A percentile compares a stretch with the other conserved stretches of the same genome.
phyloP scores from a whole-genome alignment of 2,797 vertebrate species.

The Anniella stebbinsi region DNA sequence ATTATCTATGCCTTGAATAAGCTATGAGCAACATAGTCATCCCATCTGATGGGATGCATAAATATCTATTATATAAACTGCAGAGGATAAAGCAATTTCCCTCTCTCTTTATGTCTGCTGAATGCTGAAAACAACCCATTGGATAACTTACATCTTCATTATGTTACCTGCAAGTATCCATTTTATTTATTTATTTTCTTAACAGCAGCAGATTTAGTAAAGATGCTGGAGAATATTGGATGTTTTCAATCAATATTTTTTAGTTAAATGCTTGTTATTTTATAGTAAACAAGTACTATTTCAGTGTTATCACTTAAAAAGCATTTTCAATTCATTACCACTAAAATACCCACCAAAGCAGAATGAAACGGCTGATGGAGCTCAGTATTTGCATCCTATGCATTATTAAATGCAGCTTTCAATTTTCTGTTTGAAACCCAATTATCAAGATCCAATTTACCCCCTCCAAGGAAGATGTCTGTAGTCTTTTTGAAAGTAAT shows the following conservation, averaged over 20 bases:
- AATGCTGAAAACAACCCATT: conserved; percentile 26
- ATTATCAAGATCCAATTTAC: conserved; percentile 74
- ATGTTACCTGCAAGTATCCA: conserved; percentile 33
- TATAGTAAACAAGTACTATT: conserved; percentile 17
- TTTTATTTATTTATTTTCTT: conserved; percentile 7
- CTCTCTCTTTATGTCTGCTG: conserved; percentile 10
- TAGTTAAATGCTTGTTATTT: background rate
- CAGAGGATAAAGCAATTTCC: conserved; percentile 39
- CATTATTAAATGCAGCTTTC: conserved; percentile 66
- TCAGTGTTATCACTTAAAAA: conserved; percentile 18
- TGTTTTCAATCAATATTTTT: background rate
- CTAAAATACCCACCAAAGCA: conserved; percentile 25
- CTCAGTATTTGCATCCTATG: conserved; percentile 53
- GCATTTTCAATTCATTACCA: conserved; percentile 41
- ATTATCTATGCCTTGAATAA: conserved; percentile 49
- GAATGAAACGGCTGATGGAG: conserved; percentile 46
- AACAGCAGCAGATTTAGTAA: conserved; percentile 9
- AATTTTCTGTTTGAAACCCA: conserved; percentile 69
- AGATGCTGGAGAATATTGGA: background rate
- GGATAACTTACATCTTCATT: conserved; percentile 33
- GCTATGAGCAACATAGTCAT: conserved; percentile 22
- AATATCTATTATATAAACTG: conserved; percentile 49
- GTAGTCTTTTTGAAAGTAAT: conserved; percentile 70
- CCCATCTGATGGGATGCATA: conserved; percentile 18
- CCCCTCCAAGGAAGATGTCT: conserved; percentile 59